phyloP scores from a whole-genome alignment of 2,797 vertebrate species.

The Hoplostethus mediterraneus region DNA sequence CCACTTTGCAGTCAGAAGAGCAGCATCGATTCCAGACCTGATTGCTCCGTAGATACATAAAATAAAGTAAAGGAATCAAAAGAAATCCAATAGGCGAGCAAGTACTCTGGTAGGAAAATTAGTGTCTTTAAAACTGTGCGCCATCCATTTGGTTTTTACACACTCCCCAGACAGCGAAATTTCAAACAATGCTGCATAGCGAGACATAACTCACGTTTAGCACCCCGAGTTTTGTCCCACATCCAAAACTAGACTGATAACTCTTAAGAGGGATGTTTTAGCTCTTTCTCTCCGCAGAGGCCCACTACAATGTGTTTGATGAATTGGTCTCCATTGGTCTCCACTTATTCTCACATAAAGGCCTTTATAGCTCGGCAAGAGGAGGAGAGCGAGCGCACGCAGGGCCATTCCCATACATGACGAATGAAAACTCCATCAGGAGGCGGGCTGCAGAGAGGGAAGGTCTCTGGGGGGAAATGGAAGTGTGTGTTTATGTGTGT shows the following conservation, averaged over 20 bases:
- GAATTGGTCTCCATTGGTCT: constrained; percentile 71
- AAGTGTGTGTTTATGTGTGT: constrained; percentile 27
- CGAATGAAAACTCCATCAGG: constrained; percentile 62
- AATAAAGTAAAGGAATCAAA: constrained; percentile 13
- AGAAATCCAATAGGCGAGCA: constrained; percentile 32
- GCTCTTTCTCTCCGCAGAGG: constrained; percentile 47
- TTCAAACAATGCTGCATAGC: constrained; percentile 53
- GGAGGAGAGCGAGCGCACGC: constrained; percentile 16
- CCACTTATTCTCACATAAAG: constrained; percentile 82
- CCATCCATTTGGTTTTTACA: constrained; percentile 56
- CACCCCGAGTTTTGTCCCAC: constrained; percentile 56
- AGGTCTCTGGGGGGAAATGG: neutral
- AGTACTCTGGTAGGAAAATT: constrained; percentile 31
- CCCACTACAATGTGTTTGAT: constrained; percentile 71
- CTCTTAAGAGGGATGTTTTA: constrained; percentile 55
- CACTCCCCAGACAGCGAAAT: constrained; percentile 48
- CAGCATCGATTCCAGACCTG: constrained; percentile 20
- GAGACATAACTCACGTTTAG: constrained; percentile 66
- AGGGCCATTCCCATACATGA: constrained; percentile 46
- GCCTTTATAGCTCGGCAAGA: constrained; percentile 55
- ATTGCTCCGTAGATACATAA: constrained; percentile 34
- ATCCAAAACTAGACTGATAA: constrained; percentile 66
- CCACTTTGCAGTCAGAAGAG: constrained; percentile 1
- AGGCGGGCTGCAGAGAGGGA: constrained; percentile 5
- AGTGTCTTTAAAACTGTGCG: constrained; percentile 37